phyloP scores from a whole-genome alignment of 2,888 invertebrate species.

The Lampropteryx suffumata region DNA sequence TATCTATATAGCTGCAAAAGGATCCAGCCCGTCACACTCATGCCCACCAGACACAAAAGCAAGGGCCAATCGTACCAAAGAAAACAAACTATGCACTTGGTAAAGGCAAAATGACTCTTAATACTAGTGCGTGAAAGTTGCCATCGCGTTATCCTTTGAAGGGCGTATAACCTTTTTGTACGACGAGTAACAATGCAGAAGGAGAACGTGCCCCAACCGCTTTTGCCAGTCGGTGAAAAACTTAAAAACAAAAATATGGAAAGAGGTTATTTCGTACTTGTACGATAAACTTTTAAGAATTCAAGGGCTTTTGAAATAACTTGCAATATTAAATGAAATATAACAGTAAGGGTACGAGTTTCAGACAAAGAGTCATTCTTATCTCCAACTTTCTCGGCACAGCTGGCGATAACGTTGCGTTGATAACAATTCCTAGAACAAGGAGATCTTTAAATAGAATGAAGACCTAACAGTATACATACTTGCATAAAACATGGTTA shows the following conservation, averaged over 20 bases:
- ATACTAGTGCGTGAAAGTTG: constrained; percentile 51
- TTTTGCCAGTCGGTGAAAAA: constrained; percentile 71
- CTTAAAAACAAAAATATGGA: constrained; percentile 40
- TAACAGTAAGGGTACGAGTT: constrained; percentile 16
- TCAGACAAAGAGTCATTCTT: constrained; percentile 26
- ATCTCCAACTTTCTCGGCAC: constrained; percentile 35
- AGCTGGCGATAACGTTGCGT: constrained; percentile 51
- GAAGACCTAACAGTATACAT: constrained; percentile 42
- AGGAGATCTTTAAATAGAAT: constrained; percentile 46
- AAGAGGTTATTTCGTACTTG: constrained; percentile 39
- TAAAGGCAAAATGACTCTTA: constrained; percentile 59
- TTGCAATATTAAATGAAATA: constrained; percentile 14
- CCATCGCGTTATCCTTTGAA: constrained; percentile 42
- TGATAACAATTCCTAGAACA: constrained; percentile 63
- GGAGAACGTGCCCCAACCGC: constrained; percentile 79
- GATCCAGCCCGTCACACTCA: constrained; percentile 77
- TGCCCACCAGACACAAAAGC: constrained; percentile 76
- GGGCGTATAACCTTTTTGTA: constrained; percentile 55
- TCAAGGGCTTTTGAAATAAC: constrained; percentile 33
- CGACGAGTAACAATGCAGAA: constrained; percentile 58
- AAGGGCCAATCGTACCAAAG: constrained; percentile 57
- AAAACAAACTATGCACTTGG: constrained; percentile 51
- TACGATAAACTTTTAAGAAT: constrained; percentile 7
- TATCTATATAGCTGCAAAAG: constrained; percentile 67
- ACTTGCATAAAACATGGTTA: constrained; percentile 21